Base-by-base conservation (phyloP, 2,888 invertebrate genomes). In the Tuberolachnus salignus region DNA sequence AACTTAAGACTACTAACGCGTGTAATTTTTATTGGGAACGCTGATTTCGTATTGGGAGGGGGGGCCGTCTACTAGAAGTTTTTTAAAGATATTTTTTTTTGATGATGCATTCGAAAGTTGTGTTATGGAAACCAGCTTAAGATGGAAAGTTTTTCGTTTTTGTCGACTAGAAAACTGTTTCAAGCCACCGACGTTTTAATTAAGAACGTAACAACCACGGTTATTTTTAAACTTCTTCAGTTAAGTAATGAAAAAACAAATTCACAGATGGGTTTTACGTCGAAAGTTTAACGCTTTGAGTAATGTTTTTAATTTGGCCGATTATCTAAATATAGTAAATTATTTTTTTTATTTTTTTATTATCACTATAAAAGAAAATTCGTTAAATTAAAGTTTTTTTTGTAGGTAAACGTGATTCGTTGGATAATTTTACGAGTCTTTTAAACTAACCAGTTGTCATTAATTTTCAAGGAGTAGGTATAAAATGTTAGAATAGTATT, bases 241-340 rank as follows among this genome's bases (percentile, higher is more conserved):
- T 16, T 11, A 16, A 42, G 6, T 26, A 71, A 57, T 19, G 66
- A 66, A 74, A 19, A 23, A 44, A 51, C 46, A n/a, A 78, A 67
- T 46, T 57, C 67, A 13, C 67, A 69, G 55, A 66, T 78, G 51
- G 67, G 16, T 59, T 78, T 78, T 59, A 69, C 34, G 67, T 34
- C 34, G 3, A 51, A 78, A 59, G 42, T 51, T 63, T 51, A n/a
- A 72, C 21, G 49, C 19, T 66, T 34, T 73, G 51, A 63, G 51
- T 73, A 51, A 61, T 73, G 46, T 49, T 61, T 66, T 66, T 51
- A 44, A 75, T 55, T 55, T 26, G 11, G 16, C 10, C 3, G 53
- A 75, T 75, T 49, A 61, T 61, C 49, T 49, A 19, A 49, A 61
- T 34, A 59, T 19, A 19, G 34, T 34, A 34, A 34, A 34, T 34